phyloP scores from a whole-genome alignment of 2,113 vertebrate species.

The Spizaetus ornatus region DNA sequence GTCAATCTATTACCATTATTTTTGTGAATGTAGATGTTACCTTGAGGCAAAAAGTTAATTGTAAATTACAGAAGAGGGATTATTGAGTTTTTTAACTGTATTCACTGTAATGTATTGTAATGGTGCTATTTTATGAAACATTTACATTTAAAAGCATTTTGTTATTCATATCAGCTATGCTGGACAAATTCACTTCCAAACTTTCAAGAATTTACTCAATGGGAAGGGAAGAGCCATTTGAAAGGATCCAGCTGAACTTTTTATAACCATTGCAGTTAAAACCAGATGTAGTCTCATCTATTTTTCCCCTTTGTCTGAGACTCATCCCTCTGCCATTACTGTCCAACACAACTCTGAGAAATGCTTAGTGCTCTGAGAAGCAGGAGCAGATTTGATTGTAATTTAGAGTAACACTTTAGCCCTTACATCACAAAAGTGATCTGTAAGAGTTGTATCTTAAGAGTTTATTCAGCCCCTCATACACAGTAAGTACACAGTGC shows the following conservation, averaged over 20 bases:
- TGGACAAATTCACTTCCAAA: slow-evolving; percentile 32
- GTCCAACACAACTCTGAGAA: neutral
- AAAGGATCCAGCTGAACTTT: slow-evolving; percentile 4
- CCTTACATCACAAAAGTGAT: neutral
- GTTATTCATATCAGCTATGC: neutral
- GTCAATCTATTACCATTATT: slow-evolving; percentile 72
- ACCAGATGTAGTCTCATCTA: neutral
- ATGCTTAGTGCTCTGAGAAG: neutral
- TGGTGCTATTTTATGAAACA: neutral
- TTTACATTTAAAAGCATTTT: slow-evolving; percentile 12
- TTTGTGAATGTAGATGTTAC: slow-evolving; percentile 69
- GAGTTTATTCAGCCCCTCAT: neutral
- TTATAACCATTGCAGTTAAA: neutral
- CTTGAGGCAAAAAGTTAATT: slow-evolving; percentile 74
- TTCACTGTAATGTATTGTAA: slow-evolving; percentile 22
- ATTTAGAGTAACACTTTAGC: neutral
- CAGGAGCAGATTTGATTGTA: neutral
- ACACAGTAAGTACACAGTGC: neutral
- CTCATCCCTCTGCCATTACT: neutral
- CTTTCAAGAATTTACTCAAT: slow-evolving; percentile 2
- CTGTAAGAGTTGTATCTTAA: neutral
- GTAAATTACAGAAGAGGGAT: slow-evolving; percentile 64
- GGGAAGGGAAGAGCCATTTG: neutral
- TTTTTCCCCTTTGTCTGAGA: neutral
- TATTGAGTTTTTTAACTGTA: slow-evolving; percentile 30